phyloP scores from a whole-genome alignment of 2,797 vertebrate species.

The Phylloscopus collybita region DNA sequence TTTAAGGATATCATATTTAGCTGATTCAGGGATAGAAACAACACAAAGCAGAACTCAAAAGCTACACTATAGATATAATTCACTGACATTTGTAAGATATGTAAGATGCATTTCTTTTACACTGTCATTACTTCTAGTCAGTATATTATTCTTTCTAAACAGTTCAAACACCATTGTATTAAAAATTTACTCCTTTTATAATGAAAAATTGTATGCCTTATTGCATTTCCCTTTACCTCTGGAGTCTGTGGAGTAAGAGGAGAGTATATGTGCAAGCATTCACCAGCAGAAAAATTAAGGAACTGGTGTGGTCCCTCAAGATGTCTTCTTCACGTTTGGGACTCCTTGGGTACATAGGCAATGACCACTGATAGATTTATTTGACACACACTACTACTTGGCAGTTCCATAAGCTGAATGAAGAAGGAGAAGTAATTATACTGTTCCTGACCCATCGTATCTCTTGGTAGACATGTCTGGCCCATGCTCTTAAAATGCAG shows the following conservation, averaged over 20 bases:
- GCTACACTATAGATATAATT: neutral
- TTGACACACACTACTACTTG: constrained; percentile 80
- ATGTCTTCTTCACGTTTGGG: constrained; percentile 88
- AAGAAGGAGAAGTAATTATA: constrained; percentile 67
- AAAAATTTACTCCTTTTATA: neutral
- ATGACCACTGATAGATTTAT: constrained; percentile 83
- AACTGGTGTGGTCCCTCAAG: constrained; percentile 81
- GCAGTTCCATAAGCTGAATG: constrained; percentile 80
- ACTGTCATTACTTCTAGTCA: neutral
- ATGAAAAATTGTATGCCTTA: neutral
- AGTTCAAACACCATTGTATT: neutral
- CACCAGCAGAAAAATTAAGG: constrained; percentile 62
- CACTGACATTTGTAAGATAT: neutral
- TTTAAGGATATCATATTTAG: neutral
- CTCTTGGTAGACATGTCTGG: constrained; percentile 84
- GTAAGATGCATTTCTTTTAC: neutral
- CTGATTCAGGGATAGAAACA: neutral
- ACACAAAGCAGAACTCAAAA: neutral
- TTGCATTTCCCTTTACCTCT: neutral
- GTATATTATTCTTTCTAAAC: neutral
- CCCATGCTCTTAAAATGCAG: constrained; percentile 86
- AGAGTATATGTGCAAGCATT: neutral
- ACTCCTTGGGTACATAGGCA: constrained; percentile 84
- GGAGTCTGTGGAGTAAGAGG: neutral
- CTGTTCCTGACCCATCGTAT: constrained; percentile 74